phyloP scores from a whole-genome alignment of 2,113 vertebrate species.

The Melierax canorus region DNA sequence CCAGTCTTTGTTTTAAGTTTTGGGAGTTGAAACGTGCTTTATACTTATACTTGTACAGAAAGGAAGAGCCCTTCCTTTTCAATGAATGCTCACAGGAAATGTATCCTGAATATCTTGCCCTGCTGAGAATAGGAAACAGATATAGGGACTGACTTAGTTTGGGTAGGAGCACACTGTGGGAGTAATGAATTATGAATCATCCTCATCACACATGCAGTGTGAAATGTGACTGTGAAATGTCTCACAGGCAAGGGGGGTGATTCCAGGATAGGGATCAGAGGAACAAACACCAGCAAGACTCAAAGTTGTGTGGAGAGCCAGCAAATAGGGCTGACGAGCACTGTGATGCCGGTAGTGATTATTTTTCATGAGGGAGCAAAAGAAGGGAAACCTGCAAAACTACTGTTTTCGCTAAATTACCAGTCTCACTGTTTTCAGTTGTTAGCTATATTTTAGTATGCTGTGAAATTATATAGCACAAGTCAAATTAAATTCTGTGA shows the following conservation, averaged over 20 bases:
- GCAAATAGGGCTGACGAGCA: not conserved
- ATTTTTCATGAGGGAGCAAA: not conserved
- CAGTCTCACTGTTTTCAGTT: not conserved
- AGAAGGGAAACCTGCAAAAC: not conserved
- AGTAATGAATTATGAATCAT: not conserved
- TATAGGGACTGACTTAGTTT: not conserved
- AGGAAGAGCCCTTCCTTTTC: not conserved
- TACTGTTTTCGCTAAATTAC: not conserved
- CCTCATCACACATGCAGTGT: not conserved
- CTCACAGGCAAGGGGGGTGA: not conserved
- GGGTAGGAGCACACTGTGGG: not conserved
- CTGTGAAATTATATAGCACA: not conserved
- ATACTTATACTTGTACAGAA: not conserved
- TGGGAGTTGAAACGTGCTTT: not conserved
- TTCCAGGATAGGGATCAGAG: not conserved
- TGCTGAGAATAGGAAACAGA: not conserved
- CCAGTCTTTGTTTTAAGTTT: conserved; percentile 22
- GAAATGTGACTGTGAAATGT: not conserved
- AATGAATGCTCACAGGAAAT: conserved; percentile 3
- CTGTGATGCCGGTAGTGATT: not conserved
- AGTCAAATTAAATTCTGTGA: not conserved
- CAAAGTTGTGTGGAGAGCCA: not conserved
- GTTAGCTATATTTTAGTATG: not conserved
- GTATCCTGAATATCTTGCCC: not conserved
- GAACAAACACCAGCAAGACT: not conserved